Percentiles rank a stretch among this genome's conserved stretches.
Evolutionary conservation across 2,888 invertebrate species (phyloP).

Genomic region (Drosophila niveifrons): DNA sequence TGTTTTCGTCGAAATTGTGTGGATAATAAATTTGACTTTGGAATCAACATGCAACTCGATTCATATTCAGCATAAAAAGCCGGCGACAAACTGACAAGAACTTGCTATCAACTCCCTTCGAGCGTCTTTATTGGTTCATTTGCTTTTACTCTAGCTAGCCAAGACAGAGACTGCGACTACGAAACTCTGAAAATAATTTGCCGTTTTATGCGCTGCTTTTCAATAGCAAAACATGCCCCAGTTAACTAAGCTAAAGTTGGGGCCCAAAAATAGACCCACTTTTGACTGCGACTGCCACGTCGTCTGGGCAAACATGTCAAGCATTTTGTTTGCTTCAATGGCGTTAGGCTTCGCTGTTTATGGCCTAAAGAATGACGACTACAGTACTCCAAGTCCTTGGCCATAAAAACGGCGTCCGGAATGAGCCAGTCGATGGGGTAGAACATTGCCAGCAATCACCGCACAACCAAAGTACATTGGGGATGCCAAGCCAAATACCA

Average conservation of each 20-base stretch:
- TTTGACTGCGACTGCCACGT: constrained; percentile 42
- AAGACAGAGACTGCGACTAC: neutral
- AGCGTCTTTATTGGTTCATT: constrained; percentile 63
- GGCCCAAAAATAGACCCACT: constrained; percentile 42
- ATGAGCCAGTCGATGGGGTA: constrained; percentile 43
- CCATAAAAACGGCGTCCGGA: constrained; percentile 57
- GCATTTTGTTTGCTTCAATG: constrained; percentile 72
- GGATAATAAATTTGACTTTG: constrained; percentile 41
- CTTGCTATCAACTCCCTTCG: constrained; percentile 34
- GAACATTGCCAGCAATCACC: constrained; percentile 28
- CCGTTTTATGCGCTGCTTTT: constrained; percentile 65
- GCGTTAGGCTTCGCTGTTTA: constrained; percentile 54
- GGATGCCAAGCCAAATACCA: constrained; percentile 26
- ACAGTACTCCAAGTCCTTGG: constrained; percentile 25
- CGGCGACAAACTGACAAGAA: constrained; percentile 50
- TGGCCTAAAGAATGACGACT: constrained; percentile 38
- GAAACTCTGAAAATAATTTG: constrained; percentile 56
- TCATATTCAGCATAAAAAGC: constrained; percentile 26
- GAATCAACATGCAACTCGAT: neutral
- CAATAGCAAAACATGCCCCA: constrained; percentile 32
- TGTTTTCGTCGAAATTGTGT: constrained; percentile 32
- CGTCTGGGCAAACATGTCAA: constrained; percentile 77
- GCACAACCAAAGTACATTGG: constrained; percentile 11
- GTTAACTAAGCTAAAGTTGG: constrained; percentile 60
- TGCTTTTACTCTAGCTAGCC: constrained; percentile 40